These are phyloP conservation scores for Timandra comae DNA, from an alignment of 2,888 invertebrate species.

Conservation along the genomic window DNA sequence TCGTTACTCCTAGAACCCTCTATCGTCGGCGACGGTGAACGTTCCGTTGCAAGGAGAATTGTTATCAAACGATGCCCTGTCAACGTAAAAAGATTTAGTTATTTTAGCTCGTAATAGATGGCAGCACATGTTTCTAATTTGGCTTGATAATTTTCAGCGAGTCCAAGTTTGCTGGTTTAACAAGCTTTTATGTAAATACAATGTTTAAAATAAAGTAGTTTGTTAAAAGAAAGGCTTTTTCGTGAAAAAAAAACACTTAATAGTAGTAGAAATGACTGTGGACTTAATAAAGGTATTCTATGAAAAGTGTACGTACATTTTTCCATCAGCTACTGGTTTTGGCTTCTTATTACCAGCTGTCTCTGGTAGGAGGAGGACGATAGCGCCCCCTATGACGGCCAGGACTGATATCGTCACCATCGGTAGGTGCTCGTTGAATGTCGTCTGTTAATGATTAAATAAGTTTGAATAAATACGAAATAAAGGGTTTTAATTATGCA, in stretches of 20 bases:
- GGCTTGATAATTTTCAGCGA: slow-evolving; percentile 8
- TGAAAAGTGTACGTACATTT: slow-evolving; percentile 47
- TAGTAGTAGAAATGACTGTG: no score
- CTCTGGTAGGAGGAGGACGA: slow-evolving; percentile 86
- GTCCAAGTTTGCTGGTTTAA: no score
- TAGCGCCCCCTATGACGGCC: slow-evolving; percentile 82
- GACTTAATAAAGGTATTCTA: no score
- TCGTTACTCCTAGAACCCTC: slow-evolving; percentile 53
- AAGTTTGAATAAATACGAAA: no score
- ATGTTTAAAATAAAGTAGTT: no score
- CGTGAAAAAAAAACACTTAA: no score
- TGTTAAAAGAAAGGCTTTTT: no score
- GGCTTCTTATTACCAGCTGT: slow-evolving; percentile 61
- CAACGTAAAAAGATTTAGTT: slow-evolving; percentile 13
- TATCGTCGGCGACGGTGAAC: slow-evolving; percentile 57
- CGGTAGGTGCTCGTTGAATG: slow-evolving; percentile 80
- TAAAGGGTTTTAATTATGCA: no score
- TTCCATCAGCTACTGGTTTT: slow-evolving; percentile 27
- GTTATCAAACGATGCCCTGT: slow-evolving; percentile 46
- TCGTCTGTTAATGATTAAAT: no score
- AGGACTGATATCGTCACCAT: slow-evolving; percentile 83
- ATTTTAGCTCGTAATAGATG: slow-evolving; percentile 24
- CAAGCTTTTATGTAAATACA: no score
- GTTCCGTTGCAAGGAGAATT: slow-evolving; percentile 57
- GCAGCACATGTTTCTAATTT: slow-evolving; percentile 16